These are phyloP conservation scores for Poecile montanus DNA, from an alignment of 2,797 vertebrate species.

Conservation along the genomic window DNA sequence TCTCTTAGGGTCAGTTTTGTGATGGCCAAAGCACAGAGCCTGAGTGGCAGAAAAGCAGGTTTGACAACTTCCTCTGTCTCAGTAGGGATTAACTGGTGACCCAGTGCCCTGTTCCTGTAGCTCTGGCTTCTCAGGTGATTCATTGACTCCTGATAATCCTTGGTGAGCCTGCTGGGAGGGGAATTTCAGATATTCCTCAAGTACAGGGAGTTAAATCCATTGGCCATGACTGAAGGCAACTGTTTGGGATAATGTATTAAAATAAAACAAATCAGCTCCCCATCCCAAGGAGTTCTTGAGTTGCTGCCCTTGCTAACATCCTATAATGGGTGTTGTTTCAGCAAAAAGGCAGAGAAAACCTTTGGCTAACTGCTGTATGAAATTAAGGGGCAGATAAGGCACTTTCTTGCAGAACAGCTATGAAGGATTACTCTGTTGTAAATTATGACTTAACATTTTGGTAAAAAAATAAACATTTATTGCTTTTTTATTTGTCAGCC, in stretches of 20 bases:
- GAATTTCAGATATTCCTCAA: neutral
- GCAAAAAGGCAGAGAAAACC: neutral
- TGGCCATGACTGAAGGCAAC: neutral
- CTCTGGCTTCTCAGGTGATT: neutral
- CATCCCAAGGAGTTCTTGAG: neutral
- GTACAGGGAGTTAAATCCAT: neutral
- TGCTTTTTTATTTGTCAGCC: neutral
- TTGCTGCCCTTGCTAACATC: neutral
- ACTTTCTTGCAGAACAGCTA: neutral
- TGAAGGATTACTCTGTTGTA: neutral
- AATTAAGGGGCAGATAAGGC: neutral
- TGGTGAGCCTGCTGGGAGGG: neutral
- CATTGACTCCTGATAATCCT: neutral
- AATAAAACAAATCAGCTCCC: neutral
- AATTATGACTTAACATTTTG: neutral
- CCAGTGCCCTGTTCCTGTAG: neutral
- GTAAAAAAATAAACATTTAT: neutral
- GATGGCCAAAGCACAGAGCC: neutral
- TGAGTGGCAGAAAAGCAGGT: neutral
- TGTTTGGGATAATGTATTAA: neutral
- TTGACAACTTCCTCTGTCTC: neutral
- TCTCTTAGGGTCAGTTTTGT: neutral
- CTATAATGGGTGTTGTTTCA: fast-evolving
- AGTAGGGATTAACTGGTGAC: neutral
- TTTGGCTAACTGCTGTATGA: neutral